Evolutionary conservation across 2,888 invertebrate species (phyloP).

Genomic region (Morpho helenor): DNA sequence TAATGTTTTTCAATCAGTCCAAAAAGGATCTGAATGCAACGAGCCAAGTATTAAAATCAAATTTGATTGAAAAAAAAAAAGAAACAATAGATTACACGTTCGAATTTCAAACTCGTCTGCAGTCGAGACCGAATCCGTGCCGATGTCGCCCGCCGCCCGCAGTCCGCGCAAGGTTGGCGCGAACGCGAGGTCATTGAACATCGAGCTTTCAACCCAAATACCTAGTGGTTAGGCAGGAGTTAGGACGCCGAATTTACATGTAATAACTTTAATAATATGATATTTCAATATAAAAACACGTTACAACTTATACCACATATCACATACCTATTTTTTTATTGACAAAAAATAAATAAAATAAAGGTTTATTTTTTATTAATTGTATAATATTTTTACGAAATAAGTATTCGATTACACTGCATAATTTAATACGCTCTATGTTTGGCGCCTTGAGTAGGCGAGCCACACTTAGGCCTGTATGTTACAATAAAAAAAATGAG

Average conservation of each 20-base stretch:
- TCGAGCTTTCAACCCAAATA: constrained; percentile 67
- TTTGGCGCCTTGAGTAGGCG: too few species aligned
- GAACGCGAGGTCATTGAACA: constrained; percentile 71
- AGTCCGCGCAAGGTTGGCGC: constrained; percentile 57
- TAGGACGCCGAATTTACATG: constrained; percentile 11
- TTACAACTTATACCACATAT: too few species aligned
- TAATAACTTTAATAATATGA: neutral
- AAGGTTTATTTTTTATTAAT: too few species aligned
- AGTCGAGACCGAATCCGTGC: constrained; percentile 2
- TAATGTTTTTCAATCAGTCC: neutral
- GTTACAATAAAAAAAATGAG: too few species aligned
- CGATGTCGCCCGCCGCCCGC: constrained; percentile 32
- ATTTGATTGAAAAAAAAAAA: neutral
- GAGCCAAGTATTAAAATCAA: neutral
- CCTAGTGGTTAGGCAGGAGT: constrained; percentile 43
- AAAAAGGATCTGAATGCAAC: neutral
- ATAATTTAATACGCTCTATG: too few species aligned
- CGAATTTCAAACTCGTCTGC: constrained; percentile 24
- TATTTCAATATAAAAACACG: too few species aligned
- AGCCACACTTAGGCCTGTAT: too few species aligned
- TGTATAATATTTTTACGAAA: too few species aligned
- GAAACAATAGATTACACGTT: constrained; percentile 25
- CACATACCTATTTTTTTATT: too few species aligned
- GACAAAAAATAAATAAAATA: too few species aligned
- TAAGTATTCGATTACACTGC: too few species aligned